Conservation (phyloP, 2,888 invertebrate genomes). For the Junonia oenone region DNA sequence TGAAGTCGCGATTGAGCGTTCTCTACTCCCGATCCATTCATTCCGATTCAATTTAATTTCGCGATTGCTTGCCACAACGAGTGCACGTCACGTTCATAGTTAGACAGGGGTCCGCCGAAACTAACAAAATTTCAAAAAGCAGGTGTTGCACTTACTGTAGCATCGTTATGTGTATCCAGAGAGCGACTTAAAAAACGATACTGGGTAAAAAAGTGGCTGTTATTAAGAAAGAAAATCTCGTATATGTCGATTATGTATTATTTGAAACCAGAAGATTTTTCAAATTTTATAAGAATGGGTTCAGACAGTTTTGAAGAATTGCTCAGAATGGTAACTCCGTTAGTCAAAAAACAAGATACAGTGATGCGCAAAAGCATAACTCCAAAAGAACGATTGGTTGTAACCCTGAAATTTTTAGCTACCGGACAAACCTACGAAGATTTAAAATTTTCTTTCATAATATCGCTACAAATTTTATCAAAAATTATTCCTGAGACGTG, state of each 20-base stretch:
- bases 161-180: too few species aligned
- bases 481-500: conserved; percentile 25
- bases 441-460: conserved; percentile 24
- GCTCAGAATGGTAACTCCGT: conserved; percentile 25
- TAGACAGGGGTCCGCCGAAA: too few species aligned
- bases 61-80: too few species aligned
- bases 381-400: conserved; percentile 23
- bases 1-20: too few species aligned
- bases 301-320: conserved; percentile 22
- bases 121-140: too few species aligned
- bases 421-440: conserved; percentile 27
- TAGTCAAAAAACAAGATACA: conserved; percentile 15
- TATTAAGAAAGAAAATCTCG: too few species aligned
- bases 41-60: too few species aligned
- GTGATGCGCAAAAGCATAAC: conserved; percentile 22
- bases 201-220: too few species aligned
- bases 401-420: conserved; percentile 25
- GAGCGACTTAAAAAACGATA: too few species aligned
- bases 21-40: too few species aligned
- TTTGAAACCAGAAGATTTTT: conserved; percentile 20
- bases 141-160: too few species aligned
- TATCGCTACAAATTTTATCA: conserved; percentile 24
- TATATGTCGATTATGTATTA: background rate
- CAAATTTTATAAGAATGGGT: conserved; percentile 22
- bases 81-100: too few species aligned